Evolutionary conservation across 2,888 invertebrate genomes (phyloP).

Genomic region (Pomacea canaliculata): DNA sequence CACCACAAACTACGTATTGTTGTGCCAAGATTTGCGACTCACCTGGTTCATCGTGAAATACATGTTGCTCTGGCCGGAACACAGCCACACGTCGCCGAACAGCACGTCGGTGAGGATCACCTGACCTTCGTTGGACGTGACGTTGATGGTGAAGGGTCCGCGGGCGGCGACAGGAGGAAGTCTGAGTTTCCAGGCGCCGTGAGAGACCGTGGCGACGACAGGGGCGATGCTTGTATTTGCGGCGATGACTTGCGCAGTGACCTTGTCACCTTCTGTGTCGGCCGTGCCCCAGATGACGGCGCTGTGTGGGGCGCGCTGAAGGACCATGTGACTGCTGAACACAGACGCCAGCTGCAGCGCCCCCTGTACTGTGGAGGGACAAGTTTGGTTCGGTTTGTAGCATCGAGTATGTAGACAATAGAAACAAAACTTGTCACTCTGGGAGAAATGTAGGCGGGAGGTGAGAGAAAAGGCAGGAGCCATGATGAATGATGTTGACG

Average conservation of each 20-base stretch:
- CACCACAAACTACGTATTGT: background rate
- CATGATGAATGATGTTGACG: too few species aligned
- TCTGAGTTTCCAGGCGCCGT: constrained; percentile 43
- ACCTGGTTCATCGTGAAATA: constrained; percentile 2
- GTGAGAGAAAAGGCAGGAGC: too few species aligned
- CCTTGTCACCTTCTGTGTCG: constrained; percentile 29
- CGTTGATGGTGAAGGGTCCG: constrained; percentile 46
- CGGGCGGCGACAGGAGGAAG: constrained; percentile 31
- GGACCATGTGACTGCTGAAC: constrained; percentile 43
- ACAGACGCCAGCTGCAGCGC: constrained; percentile 22
- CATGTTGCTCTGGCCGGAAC: constrained; percentile 46
- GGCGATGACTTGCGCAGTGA: constrained; percentile 17
- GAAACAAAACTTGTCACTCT: too few species aligned
- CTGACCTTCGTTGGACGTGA: constrained; percentile 36
- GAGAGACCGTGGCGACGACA: background rate
- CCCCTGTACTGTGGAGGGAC: too few species aligned
- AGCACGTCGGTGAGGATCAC: constrained; percentile 53
- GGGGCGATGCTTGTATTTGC: background rate
- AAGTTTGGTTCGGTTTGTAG: too few species aligned
- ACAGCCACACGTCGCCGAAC: constrained; percentile 68
- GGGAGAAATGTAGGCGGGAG: too few species aligned
- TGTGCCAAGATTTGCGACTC: background rate
- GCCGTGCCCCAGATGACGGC: constrained; percentile 45
- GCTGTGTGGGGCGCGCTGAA: constrained; percentile 39
- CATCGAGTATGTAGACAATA: too few species aligned